phyloP scores from a whole-genome alignment of 2,797 vertebrate genomes.

The Acrocephalus scirpaceus region DNA sequence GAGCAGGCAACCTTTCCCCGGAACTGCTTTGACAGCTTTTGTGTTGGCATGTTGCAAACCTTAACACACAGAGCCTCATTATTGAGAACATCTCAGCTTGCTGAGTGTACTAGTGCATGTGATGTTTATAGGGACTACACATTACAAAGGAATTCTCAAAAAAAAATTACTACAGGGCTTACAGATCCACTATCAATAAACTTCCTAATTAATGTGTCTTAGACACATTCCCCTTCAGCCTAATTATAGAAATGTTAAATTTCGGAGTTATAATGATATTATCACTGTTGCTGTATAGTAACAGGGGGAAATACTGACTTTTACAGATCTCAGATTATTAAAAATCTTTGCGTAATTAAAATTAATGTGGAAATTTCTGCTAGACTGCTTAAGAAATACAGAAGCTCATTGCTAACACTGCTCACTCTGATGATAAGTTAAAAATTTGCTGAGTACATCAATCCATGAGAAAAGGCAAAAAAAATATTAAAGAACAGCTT shows the following conservation, averaged over 20 bases:
- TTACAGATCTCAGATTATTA: constrained; percentile 30
- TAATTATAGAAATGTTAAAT: neutral
- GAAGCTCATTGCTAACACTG: neutral
- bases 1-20: neutral
- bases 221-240: neutral
- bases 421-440: constrained; percentile 15
- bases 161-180: neutral
- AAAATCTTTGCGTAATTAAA: constrained; percentile 39
- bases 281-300: neutral
- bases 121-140: neutral
- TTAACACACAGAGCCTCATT: neutral
- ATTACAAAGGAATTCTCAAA: neutral
- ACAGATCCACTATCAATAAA: neutral
- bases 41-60: neutral
- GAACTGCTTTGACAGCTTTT: neutral
- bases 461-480: neutral
- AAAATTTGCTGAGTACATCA: constrained; percentile 30
- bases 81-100: neutral
- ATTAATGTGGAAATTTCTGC: constrained; percentile 48
- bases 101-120: neutral
- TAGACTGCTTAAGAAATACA: constrained; percentile 34
- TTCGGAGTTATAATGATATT: neutral
- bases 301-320: constrained; percentile 16
- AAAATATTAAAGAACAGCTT: neutral
- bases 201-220: neutral